These are phyloP conservation scores for Eira barbara DNA, from an alignment of 2,113 vertebrate genomes.

Conservation along the genomic window DNA sequence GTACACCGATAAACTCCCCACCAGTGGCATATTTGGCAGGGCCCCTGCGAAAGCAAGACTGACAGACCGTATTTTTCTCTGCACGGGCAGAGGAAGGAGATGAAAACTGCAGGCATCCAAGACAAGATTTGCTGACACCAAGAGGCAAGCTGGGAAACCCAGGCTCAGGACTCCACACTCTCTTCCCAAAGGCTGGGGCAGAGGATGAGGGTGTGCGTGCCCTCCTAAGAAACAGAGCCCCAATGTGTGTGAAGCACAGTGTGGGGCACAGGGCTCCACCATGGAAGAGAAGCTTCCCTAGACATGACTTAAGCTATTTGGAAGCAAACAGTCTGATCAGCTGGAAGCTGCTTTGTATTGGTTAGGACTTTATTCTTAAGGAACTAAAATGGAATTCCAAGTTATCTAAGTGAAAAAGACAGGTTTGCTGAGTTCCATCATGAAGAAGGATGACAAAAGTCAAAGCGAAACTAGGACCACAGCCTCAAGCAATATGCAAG, in stretches of 20 bases:
- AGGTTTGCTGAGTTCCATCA: not conserved
- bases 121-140: not conserved
- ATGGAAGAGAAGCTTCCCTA: not conserved
- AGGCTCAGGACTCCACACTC: not conserved
- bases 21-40: constrained; percentile 9
- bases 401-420: not conserved
- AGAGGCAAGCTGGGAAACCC: not conserved
- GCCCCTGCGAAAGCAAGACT: constrained; percentile 27
- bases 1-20: not conserved
- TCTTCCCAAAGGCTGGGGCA: not conserved
- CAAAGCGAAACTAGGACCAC: not conserved
- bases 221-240: not conserved
- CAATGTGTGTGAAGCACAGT: not conserved
- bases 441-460: not conserved
- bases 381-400: not conserved
- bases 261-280: not conserved
- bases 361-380: constrained; percentile 9
- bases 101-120: not conserved
- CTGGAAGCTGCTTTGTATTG: not conserved
- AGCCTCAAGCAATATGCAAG: not conserved
- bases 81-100: constrained; percentile 22
- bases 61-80: constrained; percentile 44
- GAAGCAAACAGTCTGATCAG: not conserved
- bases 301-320: not conserved
- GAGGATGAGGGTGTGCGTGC: not conserved